Evolutionary conservation across 2,797 vertebrate genomes (phyloP), one percentile per base, ranked within the genome.

Genomic region (Poecilia gillii): DNA sequence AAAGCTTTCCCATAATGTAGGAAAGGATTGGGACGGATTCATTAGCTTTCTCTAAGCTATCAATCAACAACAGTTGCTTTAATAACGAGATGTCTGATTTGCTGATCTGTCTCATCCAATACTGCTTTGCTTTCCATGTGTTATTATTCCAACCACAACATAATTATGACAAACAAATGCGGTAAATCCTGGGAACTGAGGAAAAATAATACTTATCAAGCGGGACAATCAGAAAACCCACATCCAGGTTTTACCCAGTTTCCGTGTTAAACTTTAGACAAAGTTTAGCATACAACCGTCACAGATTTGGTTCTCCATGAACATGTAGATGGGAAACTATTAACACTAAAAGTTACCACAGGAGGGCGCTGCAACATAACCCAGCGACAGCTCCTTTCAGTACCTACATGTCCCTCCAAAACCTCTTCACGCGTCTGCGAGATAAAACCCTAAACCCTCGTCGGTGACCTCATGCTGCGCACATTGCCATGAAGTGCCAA

Each of bases 301-400:
- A 31, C 68, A 47, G 28, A 31, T 12, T 11, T 41, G 14, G 68
- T 23, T 41, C 62, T 64, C 39, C 72, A 41, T 25, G 39, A 57
- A 79, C 78, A 68, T 77, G 64, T 76, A 73, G 81, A 18, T 64
- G 12, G 66, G 57, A 76, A 79, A 66, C 68, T 36, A 64, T 55
- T 6, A 75, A 72, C 73, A 39, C 79, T 76, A 82, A 70, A 72
- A 78, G 18, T 83, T 23, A 83, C 91, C 93, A 92, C 89, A 79
- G 77, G 94, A 90, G 93, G 92, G 93, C 25, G 93, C 93, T 93
- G 83, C 82, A 90, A 86, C 71, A 83, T 81, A 90, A 89, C 91
- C 82, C 88, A 86, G 78, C 45, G 39, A 66, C 84, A 80, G 76
- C 77, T 74, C 59, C 74, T 76, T 76, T 76, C 70, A 45, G 64